Base-by-base conservation (phyloP, 2,888 invertebrate genomes). In the Megaustenia siamemsis region DNA sequence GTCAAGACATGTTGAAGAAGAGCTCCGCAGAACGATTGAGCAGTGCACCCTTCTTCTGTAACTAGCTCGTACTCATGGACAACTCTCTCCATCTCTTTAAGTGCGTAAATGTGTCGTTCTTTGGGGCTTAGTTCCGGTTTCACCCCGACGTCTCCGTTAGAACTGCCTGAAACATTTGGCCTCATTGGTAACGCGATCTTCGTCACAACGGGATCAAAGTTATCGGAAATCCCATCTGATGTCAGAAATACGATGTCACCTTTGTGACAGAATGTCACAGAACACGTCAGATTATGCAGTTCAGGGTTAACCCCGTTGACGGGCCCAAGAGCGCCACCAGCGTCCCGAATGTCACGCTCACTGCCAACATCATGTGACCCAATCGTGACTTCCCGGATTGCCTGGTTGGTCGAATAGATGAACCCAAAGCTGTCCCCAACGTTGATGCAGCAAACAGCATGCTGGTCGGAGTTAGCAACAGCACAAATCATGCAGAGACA, bases 341-440 rank as follows among this genome's bases (percentile, higher is more conserved):
- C 97, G 93, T 98, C 97, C 38, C 97, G 95, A 96, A 98, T 97
- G 92, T 98, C 97, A 38, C 97, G 95, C 95, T 97, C 97, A 91
- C 95, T 96, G 93, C 95, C 95, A 81, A 97, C 96, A 92, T 97
- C 97, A 92, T 97, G 97, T 32, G 97, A 97, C 77, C 97, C 97
- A 95, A 93, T 90, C 1, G 94, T 97, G 88, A 97, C 95, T 94
- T 98, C 97, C 78, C 97, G 94, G 15, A 98, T 96, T 24, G 97
- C 97, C 92, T 95, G 93, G 91, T 96, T 96, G 85, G 91, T 91
- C 90, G 95, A 95, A 94, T 97, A 97, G 85, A 98, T 96, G 93
- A 97, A 98, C n/a, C 97, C 97, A 88, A 97, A 95, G 73, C 97
- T 97, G 93, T 98, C 97, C 0, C 97, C 97, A 38, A 98, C 97